phyloP scores from a whole-genome alignment of 2,888 invertebrate species.

The Melinaea menophilus region DNA sequence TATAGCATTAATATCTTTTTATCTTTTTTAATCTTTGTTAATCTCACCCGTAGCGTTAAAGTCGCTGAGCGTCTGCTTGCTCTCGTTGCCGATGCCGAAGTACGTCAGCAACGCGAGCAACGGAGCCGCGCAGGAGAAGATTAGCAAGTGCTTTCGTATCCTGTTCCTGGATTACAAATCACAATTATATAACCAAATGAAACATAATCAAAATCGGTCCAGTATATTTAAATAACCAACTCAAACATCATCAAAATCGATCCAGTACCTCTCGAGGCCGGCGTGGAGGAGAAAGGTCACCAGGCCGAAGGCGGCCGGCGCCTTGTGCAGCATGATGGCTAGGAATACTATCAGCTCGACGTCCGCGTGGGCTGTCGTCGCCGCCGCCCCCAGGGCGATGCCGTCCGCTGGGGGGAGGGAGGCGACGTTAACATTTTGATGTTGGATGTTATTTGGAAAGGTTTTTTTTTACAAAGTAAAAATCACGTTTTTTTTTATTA shows the following conservation, averaged over 20 bases:
- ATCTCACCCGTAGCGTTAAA: slow-evolving; percentile 91
- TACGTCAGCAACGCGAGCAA: slow-evolving; percentile 93
- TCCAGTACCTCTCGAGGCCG: slow-evolving; percentile 87
- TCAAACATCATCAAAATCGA: too few species aligned
- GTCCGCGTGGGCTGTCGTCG: slow-evolving; percentile 96
- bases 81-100: slow-evolving; percentile 94
- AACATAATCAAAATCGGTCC: background rate
- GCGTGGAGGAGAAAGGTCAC: slow-evolving; percentile 98
- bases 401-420: slow-evolving; percentile 86
- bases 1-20: too few species aligned
- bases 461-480: too few species aligned
- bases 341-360: slow-evolving; percentile 98
- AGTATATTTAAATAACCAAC: slow-evolving; percentile 37
- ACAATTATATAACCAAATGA: background rate
- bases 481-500: too few species aligned
- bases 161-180: slow-evolving; percentile 74
- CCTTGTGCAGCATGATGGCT: slow-evolving; percentile 99
- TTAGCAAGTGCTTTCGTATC: slow-evolving; percentile 91
- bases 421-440: background rate
- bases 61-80: slow-evolving; percentile 92
- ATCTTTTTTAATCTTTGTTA: too few species aligned
- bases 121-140: slow-evolving; percentile 97
- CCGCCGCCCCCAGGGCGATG: slow-evolving; percentile 98
- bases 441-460: too few species aligned
- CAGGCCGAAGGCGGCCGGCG: slow-evolving; percentile 98